Evolutionary conservation across 2,888 invertebrate genomes (phyloP).

Genomic region (Tineola bisselliella): DNA sequence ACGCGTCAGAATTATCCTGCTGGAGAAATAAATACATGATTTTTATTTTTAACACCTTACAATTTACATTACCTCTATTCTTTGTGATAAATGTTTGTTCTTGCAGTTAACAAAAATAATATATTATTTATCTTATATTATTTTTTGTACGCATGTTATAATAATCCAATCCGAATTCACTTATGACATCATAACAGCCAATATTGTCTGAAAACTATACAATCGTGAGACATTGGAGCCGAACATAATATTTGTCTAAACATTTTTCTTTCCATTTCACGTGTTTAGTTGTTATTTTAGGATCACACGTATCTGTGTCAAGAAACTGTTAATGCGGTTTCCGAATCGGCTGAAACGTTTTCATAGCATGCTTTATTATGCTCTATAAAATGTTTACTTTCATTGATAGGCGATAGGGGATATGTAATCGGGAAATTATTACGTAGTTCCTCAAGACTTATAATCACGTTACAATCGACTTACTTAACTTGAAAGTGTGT

Average conservation of each 20-base stretch:
- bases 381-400: not conserved
- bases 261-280: not conserved
- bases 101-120: no score
- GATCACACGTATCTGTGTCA: conserved; percentile 12
- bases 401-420: not conserved
- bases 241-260: not conserved
- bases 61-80: no score
- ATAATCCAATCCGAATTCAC: no score
- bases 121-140: no score
- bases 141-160: no score
- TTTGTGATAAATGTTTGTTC: no score
- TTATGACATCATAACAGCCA: no score
- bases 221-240: not conserved
- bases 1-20: no score
- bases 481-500: no score
- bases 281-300: conserved; percentile 11
- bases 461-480: no score
- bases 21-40: no score
- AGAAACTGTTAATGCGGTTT: conserved; percentile 12
- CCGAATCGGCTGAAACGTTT: conserved; percentile 1
- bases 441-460: not conserved
- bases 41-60: no score
- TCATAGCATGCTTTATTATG: not conserved
- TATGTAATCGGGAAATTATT: not conserved
- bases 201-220: not conserved